Percentiles rank a stretch among this genome's conserved stretches.
Conservation (phyloP, 2,888 invertebrate genomes). For the Quadriops clusia region DNA sequence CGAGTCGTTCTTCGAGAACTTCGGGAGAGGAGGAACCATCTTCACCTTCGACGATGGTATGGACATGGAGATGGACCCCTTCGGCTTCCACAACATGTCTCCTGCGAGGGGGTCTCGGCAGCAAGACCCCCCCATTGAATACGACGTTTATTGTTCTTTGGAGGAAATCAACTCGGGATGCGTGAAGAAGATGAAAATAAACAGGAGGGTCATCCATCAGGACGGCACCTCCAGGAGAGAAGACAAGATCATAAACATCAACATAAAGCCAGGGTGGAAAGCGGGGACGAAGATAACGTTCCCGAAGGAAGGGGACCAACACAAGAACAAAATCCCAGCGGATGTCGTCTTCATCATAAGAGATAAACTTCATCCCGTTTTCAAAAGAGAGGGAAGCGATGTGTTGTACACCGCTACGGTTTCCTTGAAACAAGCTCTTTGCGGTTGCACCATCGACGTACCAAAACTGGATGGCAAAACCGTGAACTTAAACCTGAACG, state of each 20-base stretch:
- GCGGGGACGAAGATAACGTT: slow-evolving; percentile 95
- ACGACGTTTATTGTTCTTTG: slow-evolving; percentile 76
- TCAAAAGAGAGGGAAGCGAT: slow-evolving; percentile 86
- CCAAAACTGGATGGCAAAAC: slow-evolving; percentile 74
- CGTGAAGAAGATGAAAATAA: slow-evolving; percentile 95
- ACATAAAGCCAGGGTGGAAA: slow-evolving; percentile 94
- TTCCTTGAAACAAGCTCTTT: slow-evolving; percentile 75
- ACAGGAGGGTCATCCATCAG: slow-evolving; percentile 64
- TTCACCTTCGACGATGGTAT: slow-evolving; percentile 57
- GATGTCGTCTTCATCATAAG: slow-evolving; percentile 90
- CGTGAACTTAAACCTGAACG: slow-evolving; percentile 57
- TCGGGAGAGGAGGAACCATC: slow-evolving; percentile 41
- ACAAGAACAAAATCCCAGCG: slow-evolving; percentile 79
- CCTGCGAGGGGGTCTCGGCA: slow-evolving; percentile 45
- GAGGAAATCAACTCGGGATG: slow-evolving; percentile 84
- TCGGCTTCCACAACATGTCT: slow-evolving; percentile 37
- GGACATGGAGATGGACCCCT: slow-evolving; percentile 52
- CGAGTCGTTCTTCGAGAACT: slow-evolving; percentile 68
- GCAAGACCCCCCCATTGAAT: slow-evolving; percentile 80
- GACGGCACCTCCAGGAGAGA: slow-evolving; percentile 73
- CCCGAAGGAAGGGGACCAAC: slow-evolving; percentile 88
- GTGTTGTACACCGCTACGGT: slow-evolving; percentile 74
- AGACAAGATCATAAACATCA: slow-evolving; percentile 83
- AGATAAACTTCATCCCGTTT: slow-evolving; percentile 77
- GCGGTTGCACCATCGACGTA: slow-evolving; percentile 71